Evolutionary conservation across 1,140 invertebrate genomes (phyloP), one percentile per base, ranked within the genome.

Genomic region (Adoxophyes honmai): DNA sequence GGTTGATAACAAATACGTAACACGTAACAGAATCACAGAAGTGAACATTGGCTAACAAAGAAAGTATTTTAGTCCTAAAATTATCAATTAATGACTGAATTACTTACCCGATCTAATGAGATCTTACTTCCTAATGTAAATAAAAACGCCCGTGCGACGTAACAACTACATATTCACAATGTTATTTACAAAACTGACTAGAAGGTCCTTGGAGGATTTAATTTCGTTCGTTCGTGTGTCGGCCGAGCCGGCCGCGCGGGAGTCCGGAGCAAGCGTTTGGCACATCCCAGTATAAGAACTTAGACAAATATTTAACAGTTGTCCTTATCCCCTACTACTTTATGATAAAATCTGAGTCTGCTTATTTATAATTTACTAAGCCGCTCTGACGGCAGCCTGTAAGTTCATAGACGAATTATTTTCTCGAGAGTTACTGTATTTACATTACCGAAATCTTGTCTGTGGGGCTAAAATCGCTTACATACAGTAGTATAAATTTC

Each of bases 31-130:
- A 86, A 88, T 86, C 86, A 88, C 83, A 88, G 83, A 71, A 83
- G 81, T 81, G 82, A 86, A 86, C 78, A 86, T 86, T 86, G 81
- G 82, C 86, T 88, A 88, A 86, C 83, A 86, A 86, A 86, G 75
- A 82, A 87, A 78, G 64, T 75, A 75, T 82, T 81, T 84, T 80
- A 86, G 73, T 62, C 66, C 81, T 86, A 86, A 81, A 78, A 81
- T 80, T 85, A 83, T 84, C 73, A 82, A 84, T 86, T 86, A 85
- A 83, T 82, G 83, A 84, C 77, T 83, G 81, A 86, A 75, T 76
- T 85, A 74, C 81, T 86, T 88, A 88, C 77, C 66, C 66, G 77
- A 84, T 79, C 82, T 88, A 88, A 78, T 86, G 86, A 88, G 86
- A 88, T 88, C 86, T 78, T 86, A 88, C 84, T 83, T 64, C 61